Conservation (phyloP, 2,888 invertebrate species). For the Tachina fera region DNA sequence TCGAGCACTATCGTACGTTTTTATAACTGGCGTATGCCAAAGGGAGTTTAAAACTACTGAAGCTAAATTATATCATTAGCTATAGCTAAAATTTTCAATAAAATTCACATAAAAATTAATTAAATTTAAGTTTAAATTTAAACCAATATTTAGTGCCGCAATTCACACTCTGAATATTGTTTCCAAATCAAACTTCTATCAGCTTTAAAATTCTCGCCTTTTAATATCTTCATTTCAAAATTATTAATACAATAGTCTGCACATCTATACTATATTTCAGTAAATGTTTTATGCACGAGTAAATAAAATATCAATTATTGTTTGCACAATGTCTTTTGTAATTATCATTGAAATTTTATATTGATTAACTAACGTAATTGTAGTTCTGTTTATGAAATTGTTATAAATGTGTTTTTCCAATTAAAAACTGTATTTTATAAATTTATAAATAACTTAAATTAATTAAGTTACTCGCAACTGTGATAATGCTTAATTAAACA, state of each 20-base stretch:
- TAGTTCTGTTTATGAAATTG: neutral
- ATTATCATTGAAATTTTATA: neutral
- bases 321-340: neutral
- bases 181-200: no score
- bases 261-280: neutral
- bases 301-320: constrained; percentile 52
- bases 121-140: no score
- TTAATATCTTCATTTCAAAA: neutral
- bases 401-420: constrained; percentile 2
- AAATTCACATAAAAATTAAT: no score
- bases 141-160: no score
- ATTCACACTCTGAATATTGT: no score
- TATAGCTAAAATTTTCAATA: no score
- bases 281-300: constrained; percentile 18
- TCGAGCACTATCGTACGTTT: no score
- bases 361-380: neutral
- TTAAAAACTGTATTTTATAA: neutral
- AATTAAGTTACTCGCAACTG: constrained; percentile 21
- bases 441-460: constrained; percentile 4
- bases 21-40: no score
- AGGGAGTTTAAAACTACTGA: no score
- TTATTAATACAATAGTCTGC: neutral
- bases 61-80: no score
- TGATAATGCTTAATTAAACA: constrained; percentile 9
- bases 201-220: neutral